Percentiles rank a stretch among this genome's conserved stretches.
These are phyloP conservation scores for Alfaro cultratus DNA, from an alignment of 2,797 vertebrate genomes.

Conservation along the genomic window DNA sequence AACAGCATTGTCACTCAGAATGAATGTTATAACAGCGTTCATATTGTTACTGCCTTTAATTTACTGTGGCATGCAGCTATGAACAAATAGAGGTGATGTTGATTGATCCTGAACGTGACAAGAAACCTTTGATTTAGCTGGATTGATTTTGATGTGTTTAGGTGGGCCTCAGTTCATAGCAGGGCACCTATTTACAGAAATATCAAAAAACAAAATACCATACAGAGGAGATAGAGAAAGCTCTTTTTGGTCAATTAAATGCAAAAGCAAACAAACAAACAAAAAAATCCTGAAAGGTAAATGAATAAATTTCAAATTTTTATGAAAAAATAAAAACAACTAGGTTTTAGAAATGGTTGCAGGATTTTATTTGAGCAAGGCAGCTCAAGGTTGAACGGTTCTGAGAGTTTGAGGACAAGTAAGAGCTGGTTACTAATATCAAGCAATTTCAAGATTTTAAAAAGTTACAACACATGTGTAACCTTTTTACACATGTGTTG, in stretches of 20 bases:
- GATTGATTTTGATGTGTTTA: constrained; percentile 12
- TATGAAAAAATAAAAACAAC: not conserved
- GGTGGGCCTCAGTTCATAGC: not conserved
- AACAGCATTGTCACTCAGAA: constrained; percentile 45
- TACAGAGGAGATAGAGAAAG: not conserved
- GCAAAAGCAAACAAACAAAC: too few relatives aligned
- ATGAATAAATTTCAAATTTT: not conserved
- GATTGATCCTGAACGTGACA: constrained; percentile 16
- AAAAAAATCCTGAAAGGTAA: not conserved
- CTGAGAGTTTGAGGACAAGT: not conserved
- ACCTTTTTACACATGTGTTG: too few relatives aligned
- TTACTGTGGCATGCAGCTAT: constrained; percentile 18
- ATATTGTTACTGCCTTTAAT: constrained; percentile 29
- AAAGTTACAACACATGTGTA: not conserved
- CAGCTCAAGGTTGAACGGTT: not conserved
- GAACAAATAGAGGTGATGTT: constrained; percentile 4
- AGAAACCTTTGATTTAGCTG: constrained; percentile 9
- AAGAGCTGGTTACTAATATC: not conserved
- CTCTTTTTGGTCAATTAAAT: not conserved
- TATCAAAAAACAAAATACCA: not conserved
- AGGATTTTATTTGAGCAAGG: not conserved
- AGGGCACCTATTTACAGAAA: not conserved
- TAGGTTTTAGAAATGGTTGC: not conserved
- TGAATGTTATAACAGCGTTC: constrained; percentile 24
- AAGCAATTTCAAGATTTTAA: not conserved